Evolutionary conservation across 2,797 vertebrate genomes (phyloP).

Genomic region (Hipposideros larvatus): DNA sequence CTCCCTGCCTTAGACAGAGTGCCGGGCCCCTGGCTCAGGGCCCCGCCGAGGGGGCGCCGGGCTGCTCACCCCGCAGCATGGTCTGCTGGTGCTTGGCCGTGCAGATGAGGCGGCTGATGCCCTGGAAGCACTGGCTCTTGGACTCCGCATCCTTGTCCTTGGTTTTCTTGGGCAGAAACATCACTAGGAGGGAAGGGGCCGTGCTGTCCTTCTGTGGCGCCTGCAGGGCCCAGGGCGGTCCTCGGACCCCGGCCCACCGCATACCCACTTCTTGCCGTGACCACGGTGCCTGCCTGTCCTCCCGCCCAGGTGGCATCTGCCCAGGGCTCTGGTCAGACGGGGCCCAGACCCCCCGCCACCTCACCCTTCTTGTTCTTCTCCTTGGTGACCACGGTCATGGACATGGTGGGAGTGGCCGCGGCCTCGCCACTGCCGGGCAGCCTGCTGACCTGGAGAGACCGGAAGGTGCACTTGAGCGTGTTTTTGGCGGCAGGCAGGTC

Average conservation of each 20-base stretch:
- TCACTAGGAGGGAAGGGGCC: constrained; percentile 90
- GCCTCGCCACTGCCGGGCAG: constrained; percentile 93
- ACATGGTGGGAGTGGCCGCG: constrained; percentile 94
- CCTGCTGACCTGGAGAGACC: constrained; percentile 99
- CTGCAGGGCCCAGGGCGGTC: neutral
- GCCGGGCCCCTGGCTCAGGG: neutral
- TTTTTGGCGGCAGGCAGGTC: constrained; percentile 95
- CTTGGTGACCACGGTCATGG: constrained; percentile 98
- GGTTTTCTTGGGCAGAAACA: constrained; percentile 99
- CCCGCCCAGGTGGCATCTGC: neutral
- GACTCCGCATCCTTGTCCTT: constrained; percentile 98
- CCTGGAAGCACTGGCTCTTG: constrained; percentile 98
- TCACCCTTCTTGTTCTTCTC: constrained; percentile 99
- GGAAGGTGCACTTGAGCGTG: constrained; percentile 99
- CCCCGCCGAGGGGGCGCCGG: too few relatives aligned
- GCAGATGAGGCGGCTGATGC: constrained; percentile 98
- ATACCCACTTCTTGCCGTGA: neutral
- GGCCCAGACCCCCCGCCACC: neutral
- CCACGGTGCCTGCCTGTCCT: neutral
- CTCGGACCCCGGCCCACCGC: neutral
- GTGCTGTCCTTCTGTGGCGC: neutral
- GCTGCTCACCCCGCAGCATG: constrained; percentile 93
- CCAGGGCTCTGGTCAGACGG: neutral
- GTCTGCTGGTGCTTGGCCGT: constrained; percentile 99
- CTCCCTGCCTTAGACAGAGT: neutral